Evolutionary conservation across 2,888 invertebrate genomes (phyloP), one percentile per base, ranked within the genome.

Genomic region (Pachydiplax longipennis): DNA sequence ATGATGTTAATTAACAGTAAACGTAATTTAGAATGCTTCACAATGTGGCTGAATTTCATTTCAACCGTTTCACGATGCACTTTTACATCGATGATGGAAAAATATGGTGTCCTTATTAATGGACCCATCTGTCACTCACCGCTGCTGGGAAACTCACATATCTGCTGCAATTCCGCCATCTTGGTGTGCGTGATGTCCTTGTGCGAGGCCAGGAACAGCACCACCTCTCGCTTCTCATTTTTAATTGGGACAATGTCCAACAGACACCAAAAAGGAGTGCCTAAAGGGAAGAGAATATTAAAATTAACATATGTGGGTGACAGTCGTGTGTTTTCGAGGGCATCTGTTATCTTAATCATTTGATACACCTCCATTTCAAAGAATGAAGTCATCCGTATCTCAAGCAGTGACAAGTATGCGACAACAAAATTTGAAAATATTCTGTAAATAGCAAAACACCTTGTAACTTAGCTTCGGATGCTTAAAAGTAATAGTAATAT

Each of bases 221-320:
- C 99, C 93, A 99, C 99, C 95, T 99, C 98, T 92, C 98, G 96
- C 94, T 99, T 99, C 94, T 99, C 99, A 96, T 99, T 99, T 95
- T 99, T 99, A 95, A 99, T 99, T 93, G 99, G 99, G 92, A 99
- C 99, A 94, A 99, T 98, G 95, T 99, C 99, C 94, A 99, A 96
- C 93, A 99, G 96, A 95, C 99, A 99, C 97, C 98, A 98, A 94
- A 99, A 99, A 90, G 98, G 97, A 92, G 96, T 96, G 92, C 98
- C 98, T 98, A 95, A 87, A 94, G 94, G 31, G 25, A 80, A 31
- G 15, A 44, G 25, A 37, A n/a, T 22, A 80, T n/a, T 18, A 22
- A 90, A 8, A 15, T 65, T 13, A n/a, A 18, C 8, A 10, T 6
- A 37, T 37, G 5, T 37, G 37, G 37, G 37, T 37, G 37, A 37